Conservation (phyloP, 2,797 vertebrate genomes). For the Pseudocheirus occidentalis region DNA sequence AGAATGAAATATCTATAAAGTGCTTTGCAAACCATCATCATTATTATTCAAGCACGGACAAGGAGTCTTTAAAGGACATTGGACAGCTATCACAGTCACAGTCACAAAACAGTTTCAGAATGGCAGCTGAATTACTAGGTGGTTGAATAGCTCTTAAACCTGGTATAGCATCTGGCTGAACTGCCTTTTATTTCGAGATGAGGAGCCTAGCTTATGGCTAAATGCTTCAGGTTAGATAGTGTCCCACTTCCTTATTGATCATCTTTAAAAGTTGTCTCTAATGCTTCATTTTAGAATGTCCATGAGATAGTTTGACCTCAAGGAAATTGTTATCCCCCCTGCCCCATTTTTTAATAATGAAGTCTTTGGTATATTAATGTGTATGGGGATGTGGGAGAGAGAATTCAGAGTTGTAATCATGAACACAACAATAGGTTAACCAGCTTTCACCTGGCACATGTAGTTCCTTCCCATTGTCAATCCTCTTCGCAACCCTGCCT, state of each 20-base stretch:
- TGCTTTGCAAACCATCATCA: not conserved
- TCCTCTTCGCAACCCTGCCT: no score
- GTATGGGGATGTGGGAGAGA: not conserved
- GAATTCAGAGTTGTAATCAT: not conserved
- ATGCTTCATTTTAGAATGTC: not conserved
- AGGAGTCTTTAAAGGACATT: not conserved
- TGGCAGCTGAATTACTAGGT: not conserved
- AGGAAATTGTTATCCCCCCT: not conserved
- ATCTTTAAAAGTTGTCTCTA: not conserved
- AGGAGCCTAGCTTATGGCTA: not conserved
- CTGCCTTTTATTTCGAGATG: not conserved
- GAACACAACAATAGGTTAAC: no score
- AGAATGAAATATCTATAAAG: not conserved
- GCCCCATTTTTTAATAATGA: constrained; percentile 1
- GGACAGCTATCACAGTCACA: not conserved
- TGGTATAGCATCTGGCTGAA: not conserved
- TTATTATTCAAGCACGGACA: not conserved
- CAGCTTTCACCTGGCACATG: no score
- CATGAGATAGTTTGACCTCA: constrained; percentile 35
- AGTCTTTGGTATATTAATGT: not conserved
- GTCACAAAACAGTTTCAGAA: not conserved
- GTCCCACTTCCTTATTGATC: not conserved
- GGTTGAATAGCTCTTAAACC: not conserved
- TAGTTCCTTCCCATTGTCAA: no score
- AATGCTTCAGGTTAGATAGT: not conserved